Evolutionary conservation across 1,140 invertebrate genomes (phyloP), one percentile per base, ranked within the genome.

Genomic region (Bombus sibiricus): DNA sequence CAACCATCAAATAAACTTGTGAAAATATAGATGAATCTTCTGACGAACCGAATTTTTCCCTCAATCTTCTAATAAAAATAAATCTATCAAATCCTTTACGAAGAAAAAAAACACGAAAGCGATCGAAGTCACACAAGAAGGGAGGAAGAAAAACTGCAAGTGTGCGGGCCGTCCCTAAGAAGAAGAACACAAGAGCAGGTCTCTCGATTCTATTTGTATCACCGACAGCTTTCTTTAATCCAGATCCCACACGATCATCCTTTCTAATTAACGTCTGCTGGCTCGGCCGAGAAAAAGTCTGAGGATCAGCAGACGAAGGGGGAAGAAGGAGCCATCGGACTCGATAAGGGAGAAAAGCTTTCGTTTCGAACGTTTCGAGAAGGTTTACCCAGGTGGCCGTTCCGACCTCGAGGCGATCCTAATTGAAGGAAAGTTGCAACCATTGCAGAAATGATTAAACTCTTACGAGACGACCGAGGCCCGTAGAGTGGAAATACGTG

Each of bases 391-490:
- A 93, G 91, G 91, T 93, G 91, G 73, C 74, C 43, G 37, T 62
- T 76, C 86, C 72, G 83, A 88, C 68, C 72, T 83, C 80, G 79
- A 88, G 85, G 86, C 62, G 86, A 69, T 83, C 86, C 88, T 93
- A 93, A 93, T 93, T 93, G 92, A 93, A 91, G 91, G 79, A 87
- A 92, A 88, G 86, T 85, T 85, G 76, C 85, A 79, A 68, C 89
- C 85, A 91, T 88, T 81, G 76, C 83, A 87, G 83, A 88, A 90
- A 90, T 80, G 84, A 81, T 87, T 91, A 91, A 91, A 90, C 85
- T 87, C 85, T 90, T 82, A 85, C 75, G 83, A 79, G 71, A 41
- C 71, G 53, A 78, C 59, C 62, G 68, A 53, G 69, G 28, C 28
- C 39, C 68, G 39, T 9, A 71, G 81, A 86, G 83, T 82, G 69